Conservation (phyloP, 1,140 invertebrate genomes). For the Zaprionus africanus region DNA sequence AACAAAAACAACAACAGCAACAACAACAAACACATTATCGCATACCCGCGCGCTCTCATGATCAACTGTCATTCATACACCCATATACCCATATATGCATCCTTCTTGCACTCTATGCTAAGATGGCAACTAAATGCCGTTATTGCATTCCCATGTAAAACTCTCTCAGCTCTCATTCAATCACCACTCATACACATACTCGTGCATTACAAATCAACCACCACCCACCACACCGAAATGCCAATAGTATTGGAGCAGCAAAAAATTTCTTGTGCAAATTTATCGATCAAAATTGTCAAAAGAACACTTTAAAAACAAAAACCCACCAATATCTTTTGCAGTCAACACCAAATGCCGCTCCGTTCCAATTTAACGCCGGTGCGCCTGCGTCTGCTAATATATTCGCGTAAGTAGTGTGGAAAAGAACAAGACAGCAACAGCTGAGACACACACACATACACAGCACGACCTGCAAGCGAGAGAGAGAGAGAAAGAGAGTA, state of each 20-base stretch:
- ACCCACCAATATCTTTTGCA: conserved; percentile 69
- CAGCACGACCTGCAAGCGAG: conserved; percentile 21
- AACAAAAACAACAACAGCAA: not conserved
- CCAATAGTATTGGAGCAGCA: conserved; percentile 31
- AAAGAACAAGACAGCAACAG: conserved; percentile 24
- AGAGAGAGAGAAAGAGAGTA: conserved; percentile 10
- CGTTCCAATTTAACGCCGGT: conserved; percentile 73
- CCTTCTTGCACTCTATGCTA: not conserved
- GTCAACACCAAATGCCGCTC: conserved; percentile 64
- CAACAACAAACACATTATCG: not conserved
- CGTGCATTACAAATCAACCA: conserved; percentile 12
- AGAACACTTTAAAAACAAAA: conserved; percentile 49
- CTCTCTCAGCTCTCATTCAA: not conserved
- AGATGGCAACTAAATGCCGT: not conserved
- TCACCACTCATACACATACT: conserved; percentile 2
- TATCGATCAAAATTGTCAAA: conserved; percentile 45
- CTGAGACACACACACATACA: not conserved
- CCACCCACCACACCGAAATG: conserved; percentile 16
- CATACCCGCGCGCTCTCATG: too few species aligned
- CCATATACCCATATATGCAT: not conserved
- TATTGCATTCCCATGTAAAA: conserved; percentile 1
- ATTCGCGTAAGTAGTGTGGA: conserved; percentile 72
- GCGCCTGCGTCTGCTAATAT: conserved; percentile 68
- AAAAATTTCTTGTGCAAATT: conserved; percentile 23
- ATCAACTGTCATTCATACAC: not conserved